A percentile compares a stretch with the other conserved stretches of the same genome.
Conservation (phyloP, 2,888 invertebrate genomes). For the Morpho achilles region DNA sequence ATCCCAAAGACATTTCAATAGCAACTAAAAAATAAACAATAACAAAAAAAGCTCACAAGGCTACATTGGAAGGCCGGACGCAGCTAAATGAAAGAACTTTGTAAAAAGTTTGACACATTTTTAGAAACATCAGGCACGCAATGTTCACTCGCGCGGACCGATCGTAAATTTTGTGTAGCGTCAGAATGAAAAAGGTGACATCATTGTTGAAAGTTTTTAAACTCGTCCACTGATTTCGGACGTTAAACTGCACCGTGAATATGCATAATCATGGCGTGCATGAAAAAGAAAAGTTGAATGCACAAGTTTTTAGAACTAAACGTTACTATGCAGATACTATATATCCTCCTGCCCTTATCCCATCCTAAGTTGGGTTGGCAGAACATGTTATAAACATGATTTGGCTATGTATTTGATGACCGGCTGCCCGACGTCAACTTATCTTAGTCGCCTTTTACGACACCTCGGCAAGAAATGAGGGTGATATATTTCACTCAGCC, state of each 20-base stretch:
- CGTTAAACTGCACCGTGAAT: constrained; percentile 48
- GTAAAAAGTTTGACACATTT: constrained; percentile 79
- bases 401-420: too few relatives aligned
- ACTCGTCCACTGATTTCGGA: constrained; percentile 57
- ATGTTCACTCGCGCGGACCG: constrained; percentile 63
- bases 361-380: too few relatives aligned
- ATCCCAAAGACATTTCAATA: constrained; percentile 67
- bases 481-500: too few relatives aligned
- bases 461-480: too few relatives aligned
- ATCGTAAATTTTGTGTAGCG: constrained; percentile 74
- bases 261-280: constrained; percentile 42
- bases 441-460: too few relatives aligned
- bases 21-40: constrained; percentile 73
- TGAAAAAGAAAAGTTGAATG: not conserved
- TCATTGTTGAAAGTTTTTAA: constrained; percentile 74
- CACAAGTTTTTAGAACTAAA: too few relatives aligned
- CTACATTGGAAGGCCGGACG: constrained; percentile 70
- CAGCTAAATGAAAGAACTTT: constrained; percentile 75
- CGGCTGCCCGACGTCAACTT: too few relatives aligned
- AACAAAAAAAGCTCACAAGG: constrained; percentile 63
- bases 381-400: too few relatives aligned
- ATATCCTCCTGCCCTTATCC: too few relatives aligned
- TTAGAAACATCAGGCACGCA: constrained; percentile 77
- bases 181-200: constrained; percentile 76
- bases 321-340: too few relatives aligned